Conservation (phyloP, 2,113 vertebrate species). For the Mastomys natalensis region DNA sequence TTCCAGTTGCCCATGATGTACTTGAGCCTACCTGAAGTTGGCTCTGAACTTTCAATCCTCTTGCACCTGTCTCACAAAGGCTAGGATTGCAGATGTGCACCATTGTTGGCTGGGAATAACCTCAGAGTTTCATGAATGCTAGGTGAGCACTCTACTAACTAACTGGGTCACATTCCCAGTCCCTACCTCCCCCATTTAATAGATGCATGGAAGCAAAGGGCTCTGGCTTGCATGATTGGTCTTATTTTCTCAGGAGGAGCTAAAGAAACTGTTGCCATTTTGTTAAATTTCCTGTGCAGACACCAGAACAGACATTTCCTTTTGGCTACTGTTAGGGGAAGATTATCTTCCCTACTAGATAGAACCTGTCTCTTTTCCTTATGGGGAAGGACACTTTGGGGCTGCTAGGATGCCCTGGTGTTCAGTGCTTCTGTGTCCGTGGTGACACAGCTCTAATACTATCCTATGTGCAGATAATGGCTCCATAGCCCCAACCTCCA, state of each 20-base stretch:
- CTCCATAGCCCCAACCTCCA: background rate
- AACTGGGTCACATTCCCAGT: background rate
- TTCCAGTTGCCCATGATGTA: background rate
- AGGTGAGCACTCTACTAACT: background rate
- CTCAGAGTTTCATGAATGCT: background rate
- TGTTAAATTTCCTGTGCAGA: background rate
- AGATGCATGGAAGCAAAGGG: background rate
- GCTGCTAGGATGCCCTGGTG: background rate
- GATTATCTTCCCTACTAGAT: background rate
- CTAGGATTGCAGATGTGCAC: too few relatives aligned
- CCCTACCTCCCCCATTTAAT: background rate
- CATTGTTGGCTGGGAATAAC: background rate
- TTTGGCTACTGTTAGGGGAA: background rate
- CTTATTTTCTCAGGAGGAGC: background rate
- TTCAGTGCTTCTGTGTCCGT: rapidly evolving
- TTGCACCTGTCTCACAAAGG: background rate
- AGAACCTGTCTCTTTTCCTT: background rate
- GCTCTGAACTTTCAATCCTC: background rate
- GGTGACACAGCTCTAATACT: background rate
- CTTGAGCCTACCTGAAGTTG: background rate
- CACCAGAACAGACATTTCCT: background rate
- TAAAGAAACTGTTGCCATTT: background rate
- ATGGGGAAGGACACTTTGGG: background rate
- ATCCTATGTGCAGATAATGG: rapidly evolving
- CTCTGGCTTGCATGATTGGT: background rate